phyloP scores from a whole-genome alignment of 2,888 invertebrate genomes.

The Caenorhabditis zanzibari region DNA sequence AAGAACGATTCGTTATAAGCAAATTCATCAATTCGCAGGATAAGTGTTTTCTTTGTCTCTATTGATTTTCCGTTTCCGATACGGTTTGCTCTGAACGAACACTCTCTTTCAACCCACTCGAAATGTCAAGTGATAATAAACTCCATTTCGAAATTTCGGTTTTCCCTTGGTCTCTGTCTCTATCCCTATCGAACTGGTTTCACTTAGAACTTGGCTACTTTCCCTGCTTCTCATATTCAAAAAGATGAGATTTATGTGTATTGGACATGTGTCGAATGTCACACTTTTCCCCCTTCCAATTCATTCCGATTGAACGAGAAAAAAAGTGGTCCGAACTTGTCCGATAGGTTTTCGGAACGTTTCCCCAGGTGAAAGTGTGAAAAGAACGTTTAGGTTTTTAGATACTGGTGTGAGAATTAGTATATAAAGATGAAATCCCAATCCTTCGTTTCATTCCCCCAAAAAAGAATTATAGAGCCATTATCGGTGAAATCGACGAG shows the following conservation, averaged over 20 bases:
- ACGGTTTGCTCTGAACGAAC: slow-evolving; percentile 1
- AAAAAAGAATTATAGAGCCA: slow-evolving; percentile 85
- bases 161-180: not conserved
- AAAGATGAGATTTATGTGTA: slow-evolving; percentile 2
- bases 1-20: too few relatives aligned
- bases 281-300: slow-evolving; percentile 23
- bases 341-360: slow-evolving; percentile 33
- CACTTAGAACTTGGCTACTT: not conserved
- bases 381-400: not conserved
- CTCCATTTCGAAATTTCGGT: slow-evolving; percentile 22
- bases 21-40: not conserved
- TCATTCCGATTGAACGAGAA: not conserved
- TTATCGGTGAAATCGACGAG: slow-evolving; percentile 87
- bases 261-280: slow-evolving; percentile 14
- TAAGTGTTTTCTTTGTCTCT: slow-evolving; percentile 11
- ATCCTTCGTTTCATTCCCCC: slow-evolving; percentile 33
- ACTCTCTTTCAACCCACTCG: slow-evolving; percentile 3
- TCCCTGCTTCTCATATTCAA: not conserved
- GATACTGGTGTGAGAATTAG: not conserved
- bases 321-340: slow-evolving; percentile 39
- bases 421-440: not conserved
- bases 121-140: slow-evolving; percentile 32
- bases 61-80: slow-evolving; percentile 28
- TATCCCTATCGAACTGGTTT: not conserved
- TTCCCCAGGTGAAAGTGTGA: not conserved